Conservation (phyloP, 2,797 vertebrate genomes). For the Mormyrops boulengeri region DNA sequence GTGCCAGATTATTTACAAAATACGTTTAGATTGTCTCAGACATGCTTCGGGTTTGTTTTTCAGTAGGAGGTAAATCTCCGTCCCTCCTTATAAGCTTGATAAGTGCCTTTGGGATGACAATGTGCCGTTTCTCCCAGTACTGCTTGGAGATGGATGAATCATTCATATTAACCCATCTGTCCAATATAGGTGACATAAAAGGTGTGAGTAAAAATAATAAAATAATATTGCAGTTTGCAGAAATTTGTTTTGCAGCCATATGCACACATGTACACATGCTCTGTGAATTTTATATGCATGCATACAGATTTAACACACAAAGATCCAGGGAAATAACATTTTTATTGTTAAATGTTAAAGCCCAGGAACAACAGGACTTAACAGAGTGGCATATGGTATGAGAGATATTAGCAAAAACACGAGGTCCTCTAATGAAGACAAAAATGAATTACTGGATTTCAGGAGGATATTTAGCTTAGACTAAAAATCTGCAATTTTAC, state of each 20-base stretch:
- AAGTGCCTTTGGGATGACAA: background rate
- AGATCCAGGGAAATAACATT: background rate
- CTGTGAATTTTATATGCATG: background rate
- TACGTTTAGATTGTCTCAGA: background rate
- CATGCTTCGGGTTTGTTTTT: background rate
- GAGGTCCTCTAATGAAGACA: background rate
- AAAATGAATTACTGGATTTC: background rate
- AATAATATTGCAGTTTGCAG: background rate
- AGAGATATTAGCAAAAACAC: background rate
- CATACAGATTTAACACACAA: background rate
- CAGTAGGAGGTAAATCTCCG: background rate
- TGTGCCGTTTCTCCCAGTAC: background rate
- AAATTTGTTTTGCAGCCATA: background rate
- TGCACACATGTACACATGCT: background rate
- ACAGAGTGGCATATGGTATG: background rate
- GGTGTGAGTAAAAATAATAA: background rate
- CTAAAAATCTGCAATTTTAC: background rate
- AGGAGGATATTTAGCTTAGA: background rate
- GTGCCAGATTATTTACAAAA: constrained; percentile 7
- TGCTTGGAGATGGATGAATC: background rate
- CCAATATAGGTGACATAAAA: background rate
- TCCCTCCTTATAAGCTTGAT: background rate
- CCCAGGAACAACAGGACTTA: background rate
- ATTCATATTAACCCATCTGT: no score
- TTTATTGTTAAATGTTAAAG: background rate